These are phyloP conservation scores for Ceraclea dissimilis DNA, from an alignment of 2,888 invertebrate genomes.

Conservation along the genomic window DNA sequence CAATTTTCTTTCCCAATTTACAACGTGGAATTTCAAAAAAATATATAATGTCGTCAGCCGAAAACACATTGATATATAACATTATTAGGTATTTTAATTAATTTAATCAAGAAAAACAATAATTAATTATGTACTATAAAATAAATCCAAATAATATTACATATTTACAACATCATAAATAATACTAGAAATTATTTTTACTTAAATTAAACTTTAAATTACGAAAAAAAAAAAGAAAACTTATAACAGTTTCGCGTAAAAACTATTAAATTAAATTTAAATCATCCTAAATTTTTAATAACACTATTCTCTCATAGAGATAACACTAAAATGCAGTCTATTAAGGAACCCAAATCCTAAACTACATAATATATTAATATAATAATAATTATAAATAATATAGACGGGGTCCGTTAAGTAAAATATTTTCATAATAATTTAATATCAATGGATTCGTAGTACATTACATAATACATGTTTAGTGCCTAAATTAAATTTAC, in stretches of 20 bases:
- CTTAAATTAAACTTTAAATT: neutral
- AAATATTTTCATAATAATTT: conserved; percentile 11
- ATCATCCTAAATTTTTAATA: conserved; percentile 17
- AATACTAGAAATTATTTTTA: neutral
- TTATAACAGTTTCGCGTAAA: conserved; percentile 14
- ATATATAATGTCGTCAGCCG: conserved; percentile 6
- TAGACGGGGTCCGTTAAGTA: conserved; percentile 19
- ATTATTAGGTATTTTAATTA: conserved; percentile 15
- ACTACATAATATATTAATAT: conserved; percentile 21
- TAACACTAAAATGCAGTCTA: conserved; percentile 27
- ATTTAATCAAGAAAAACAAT: conserved; percentile 12
- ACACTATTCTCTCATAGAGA: conserved; percentile 24
- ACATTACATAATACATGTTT: neutral
- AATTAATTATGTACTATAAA: conserved; percentile 17
- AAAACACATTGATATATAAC: conserved; percentile 11
- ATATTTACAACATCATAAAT: conserved; percentile 10
- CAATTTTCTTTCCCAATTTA: conserved; percentile 8
- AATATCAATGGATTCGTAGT: conserved; percentile 15
- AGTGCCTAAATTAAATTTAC: conserved; percentile 4
- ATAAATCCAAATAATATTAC: too few relatives aligned
- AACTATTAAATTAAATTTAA: conserved; percentile 10
- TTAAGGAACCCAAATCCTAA: conserved; percentile 25
- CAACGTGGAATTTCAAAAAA: conserved; percentile 16
- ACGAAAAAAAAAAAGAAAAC: conserved; percentile 5
- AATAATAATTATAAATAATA: conserved; percentile 4